A percentile compares a stretch with the other conserved stretches of the same genome.
phyloP scores from a whole-genome alignment of 23 tunicate genomes.

The Phallusia fumigata region DNA sequence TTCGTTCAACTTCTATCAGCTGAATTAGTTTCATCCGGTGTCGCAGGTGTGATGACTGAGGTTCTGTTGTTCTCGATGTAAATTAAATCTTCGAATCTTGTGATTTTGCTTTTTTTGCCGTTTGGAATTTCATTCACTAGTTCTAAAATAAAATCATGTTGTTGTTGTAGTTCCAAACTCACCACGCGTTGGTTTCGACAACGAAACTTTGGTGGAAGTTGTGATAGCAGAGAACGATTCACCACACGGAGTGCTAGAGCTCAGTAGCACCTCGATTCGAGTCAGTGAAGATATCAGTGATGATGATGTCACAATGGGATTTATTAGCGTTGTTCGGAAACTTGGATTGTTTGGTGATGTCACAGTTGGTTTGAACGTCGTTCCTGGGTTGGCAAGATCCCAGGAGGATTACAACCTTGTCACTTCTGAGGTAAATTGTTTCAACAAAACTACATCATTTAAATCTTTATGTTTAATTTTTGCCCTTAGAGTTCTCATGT shows the following conservation, averaged over 20 bases:
- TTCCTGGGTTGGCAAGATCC: constrained; percentile 43
- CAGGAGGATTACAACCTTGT: constrained; percentile 66
- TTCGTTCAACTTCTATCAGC: constrained; percentile 50
- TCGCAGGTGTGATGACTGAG: constrained; percentile 41
- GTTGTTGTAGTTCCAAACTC: constrained; percentile 62
- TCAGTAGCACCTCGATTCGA: constrained; percentile 40
- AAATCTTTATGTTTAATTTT: too few species aligned
- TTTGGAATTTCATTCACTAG: too few species aligned
- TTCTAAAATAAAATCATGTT: too few species aligned
- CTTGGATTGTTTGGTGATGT: constrained; percentile 77
- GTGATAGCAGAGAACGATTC: constrained; percentile 66
- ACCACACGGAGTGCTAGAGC: constrained; percentile 76
- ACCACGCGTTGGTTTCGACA: constrained; percentile 51
- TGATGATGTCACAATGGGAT: constrained; percentile 8
- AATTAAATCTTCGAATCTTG: too few species aligned
- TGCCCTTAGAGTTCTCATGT: too few species aligned
- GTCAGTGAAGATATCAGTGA: constrained; percentile 46
- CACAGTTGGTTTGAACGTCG: constrained; percentile 42
- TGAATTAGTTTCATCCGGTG: constrained; percentile 59
- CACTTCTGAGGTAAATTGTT: constrained; percentile 28
- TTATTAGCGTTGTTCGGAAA: constrained; percentile 54
- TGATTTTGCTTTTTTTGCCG: too few species aligned
- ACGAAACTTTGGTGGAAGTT: constrained; percentile 34
- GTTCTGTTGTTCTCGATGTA: background rate
- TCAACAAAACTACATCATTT: too few species aligned